These are phyloP conservation scores for Nemurella pictetii DNA, from an alignment of 2,888 invertebrate species.

Conservation along the genomic window DNA sequence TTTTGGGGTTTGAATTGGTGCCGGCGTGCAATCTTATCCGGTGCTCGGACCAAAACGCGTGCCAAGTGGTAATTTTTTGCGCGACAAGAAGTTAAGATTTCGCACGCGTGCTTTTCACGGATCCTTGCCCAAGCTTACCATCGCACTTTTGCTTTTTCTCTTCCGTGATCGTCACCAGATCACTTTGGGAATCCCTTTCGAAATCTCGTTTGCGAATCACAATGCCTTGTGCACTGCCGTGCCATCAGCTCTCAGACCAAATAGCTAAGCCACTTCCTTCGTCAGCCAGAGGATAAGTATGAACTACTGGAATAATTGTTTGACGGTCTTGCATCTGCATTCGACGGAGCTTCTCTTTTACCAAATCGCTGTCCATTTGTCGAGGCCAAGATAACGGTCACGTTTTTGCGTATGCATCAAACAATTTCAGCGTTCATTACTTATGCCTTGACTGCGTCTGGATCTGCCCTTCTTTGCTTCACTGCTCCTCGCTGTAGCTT, in stretches of 20 bases:
- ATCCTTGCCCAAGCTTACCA: not conserved
- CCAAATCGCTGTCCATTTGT: not conserved
- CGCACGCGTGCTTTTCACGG: not conserved
- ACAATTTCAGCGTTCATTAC: not conserved
- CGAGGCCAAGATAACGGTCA: not conserved
- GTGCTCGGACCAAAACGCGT: too few species aligned
- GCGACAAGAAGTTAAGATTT: not conserved
- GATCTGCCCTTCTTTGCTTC: not conserved
- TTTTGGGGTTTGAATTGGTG: not conserved
- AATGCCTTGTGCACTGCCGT: not conserved
- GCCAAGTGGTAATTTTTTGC: not conserved
- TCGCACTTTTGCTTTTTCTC: not conserved
- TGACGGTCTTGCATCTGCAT: not conserved
- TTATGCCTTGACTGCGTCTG: not conserved
- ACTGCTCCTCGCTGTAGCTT: not conserved
- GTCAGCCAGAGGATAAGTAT: conserved; percentile 19
- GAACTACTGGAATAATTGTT: conserved; percentile 4
- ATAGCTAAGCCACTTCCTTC: not conserved
- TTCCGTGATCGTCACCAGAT: not conserved
- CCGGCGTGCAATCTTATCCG: too few species aligned
- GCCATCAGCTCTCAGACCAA: not conserved
- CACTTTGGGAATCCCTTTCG: not conserved
- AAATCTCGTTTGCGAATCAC: not conserved
- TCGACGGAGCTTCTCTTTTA: not conserved
- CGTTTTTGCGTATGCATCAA: not conserved